phyloP scores from a whole-genome alignment of 2,797 vertebrate species.

The Enteromius thamalakanensis region DNA sequence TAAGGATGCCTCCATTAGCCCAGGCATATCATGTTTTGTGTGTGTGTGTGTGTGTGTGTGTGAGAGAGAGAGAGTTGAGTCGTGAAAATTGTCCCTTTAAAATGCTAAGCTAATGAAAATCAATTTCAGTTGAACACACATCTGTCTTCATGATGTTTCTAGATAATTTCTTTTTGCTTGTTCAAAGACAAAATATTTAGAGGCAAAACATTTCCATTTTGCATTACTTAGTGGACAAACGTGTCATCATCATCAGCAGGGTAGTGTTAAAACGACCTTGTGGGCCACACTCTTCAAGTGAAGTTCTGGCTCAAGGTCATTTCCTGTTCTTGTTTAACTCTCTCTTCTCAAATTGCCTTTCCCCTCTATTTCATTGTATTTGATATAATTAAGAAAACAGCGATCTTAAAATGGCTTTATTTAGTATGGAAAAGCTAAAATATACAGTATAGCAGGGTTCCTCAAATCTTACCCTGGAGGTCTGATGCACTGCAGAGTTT shows the following conservation, averaged over 20 bases:
- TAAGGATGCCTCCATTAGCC: neutral
- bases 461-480: too few species aligned
- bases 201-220: neutral
- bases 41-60: conserved; percentile 1
- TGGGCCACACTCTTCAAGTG: neutral
- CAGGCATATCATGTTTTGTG: neutral
- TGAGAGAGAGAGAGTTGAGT: neutral
- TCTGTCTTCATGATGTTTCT: neutral
- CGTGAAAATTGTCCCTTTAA: neutral
- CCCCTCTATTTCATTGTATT: neutral
- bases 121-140: neutral
- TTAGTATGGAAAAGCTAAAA: neutral
- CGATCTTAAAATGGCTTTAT: neutral
- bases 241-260: neutral
- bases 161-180: neutral
- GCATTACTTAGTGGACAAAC: neutral
- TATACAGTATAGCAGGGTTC: conserved; percentile 8
- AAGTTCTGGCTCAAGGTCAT: neutral
- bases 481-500: too few species aligned
- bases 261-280: neutral
- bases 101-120: neutral
- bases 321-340: neutral
- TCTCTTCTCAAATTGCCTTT: neutral
- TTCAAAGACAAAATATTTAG: neutral
- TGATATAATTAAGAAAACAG: neutral